Evolutionary conservation across 2,113 vertebrate genomes (phyloP).

Genomic region (Labeo rohita): DNA sequence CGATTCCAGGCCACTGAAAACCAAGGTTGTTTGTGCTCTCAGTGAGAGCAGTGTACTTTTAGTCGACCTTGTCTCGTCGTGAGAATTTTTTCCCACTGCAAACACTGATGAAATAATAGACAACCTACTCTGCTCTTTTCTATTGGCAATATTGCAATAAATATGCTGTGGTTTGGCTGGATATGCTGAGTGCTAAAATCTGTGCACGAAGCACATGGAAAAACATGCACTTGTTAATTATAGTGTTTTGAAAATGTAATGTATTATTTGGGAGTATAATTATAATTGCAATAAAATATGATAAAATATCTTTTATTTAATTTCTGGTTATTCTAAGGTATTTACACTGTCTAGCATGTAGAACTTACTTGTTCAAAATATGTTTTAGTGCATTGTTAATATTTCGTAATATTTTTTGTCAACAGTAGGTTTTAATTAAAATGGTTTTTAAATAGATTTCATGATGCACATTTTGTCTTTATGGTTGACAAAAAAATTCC

Average conservation of each 20-base stretch:
- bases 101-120: background rate
- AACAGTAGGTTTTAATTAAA: background rate
- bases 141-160: constrained; percentile 15
- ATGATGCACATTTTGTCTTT: background rate
- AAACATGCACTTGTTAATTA: background rate
- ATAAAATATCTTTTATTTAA: background rate
- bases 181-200: background rate
- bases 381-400: background rate
- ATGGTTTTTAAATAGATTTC: too few species aligned
- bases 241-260: background rate
- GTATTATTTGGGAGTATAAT: background rate
- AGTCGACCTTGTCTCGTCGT: background rate
- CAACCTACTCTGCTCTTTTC: constrained; percentile 1
- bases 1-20: background rate
- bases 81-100: background rate
- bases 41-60: background rate
- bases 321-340: background rate
- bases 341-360: background rate
- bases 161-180: background rate
- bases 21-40: background rate
- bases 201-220: background rate
- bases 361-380: background rate
- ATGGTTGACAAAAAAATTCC: background rate
- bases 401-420: background rate
- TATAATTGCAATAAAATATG: background rate